A percentile compares a stretch with the other conserved stretches of the same genome.
These are phyloP conservation scores for Agrypnus murinus DNA, from an alignment of 2,888 invertebrate species.

Conservation along the genomic window DNA sequence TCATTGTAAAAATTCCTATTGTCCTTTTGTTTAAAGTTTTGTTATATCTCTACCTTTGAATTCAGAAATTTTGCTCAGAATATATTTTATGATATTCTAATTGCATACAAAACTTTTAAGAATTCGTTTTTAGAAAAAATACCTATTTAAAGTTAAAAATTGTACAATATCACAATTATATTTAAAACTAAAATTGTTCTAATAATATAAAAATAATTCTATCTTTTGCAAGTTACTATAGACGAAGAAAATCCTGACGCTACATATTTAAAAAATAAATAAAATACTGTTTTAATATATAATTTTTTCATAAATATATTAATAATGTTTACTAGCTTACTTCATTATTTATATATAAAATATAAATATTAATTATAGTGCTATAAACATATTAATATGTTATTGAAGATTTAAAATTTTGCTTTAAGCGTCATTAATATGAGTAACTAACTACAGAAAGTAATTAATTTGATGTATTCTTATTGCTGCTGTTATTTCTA, in stretches of 20 bases:
- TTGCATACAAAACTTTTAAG: too few relatives aligned
- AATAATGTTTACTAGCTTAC: too few relatives aligned
- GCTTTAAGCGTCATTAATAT: neutral
- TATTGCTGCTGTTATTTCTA: too few relatives aligned
- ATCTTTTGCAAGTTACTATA: neutral
- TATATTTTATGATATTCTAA: too few relatives aligned
- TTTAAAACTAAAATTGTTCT: neutral
- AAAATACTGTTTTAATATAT: too few relatives aligned
- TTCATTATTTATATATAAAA: too few relatives aligned
- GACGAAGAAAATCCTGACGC: neutral
- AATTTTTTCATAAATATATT: too few relatives aligned
- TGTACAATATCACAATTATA: neutral
- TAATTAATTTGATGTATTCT: too few relatives aligned
- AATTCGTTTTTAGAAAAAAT: too few relatives aligned
- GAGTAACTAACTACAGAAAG: neutral
- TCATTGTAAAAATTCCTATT: slow-evolving; percentile 47
- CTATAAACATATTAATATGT: neutral
- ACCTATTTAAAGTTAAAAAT: too few relatives aligned
- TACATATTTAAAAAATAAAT: too few relatives aligned
- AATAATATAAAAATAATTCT: neutral
- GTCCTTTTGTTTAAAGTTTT: slow-evolving; percentile 37
- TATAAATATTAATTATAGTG: slow-evolving; percentile 9
- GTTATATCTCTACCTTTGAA: slow-evolving; percentile 30
- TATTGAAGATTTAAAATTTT: neutral
- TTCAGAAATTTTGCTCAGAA: too few relatives aligned